These are phyloP conservation scores for Drepana falcataria DNA, from an alignment of 2,888 invertebrate species.

Conservation along the genomic window DNA sequence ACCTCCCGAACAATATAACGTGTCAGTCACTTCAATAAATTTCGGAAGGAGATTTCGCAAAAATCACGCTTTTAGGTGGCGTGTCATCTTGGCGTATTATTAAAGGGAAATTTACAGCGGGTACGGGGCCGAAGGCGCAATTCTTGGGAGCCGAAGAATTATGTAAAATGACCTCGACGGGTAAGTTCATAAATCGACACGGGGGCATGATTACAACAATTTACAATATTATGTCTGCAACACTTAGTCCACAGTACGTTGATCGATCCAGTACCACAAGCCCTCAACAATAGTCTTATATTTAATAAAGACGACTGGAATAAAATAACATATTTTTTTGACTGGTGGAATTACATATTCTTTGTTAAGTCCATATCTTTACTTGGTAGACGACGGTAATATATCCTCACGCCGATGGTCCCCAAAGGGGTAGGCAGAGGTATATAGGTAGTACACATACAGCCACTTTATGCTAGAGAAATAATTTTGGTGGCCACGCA, in stretches of 20 bases:
- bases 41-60: conserved; percentile 27
- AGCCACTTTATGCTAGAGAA: no score
- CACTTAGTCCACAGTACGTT: conserved; percentile 32
- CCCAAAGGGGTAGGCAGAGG: no score
- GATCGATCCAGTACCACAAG: background rate
- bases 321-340: no score
- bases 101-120: conserved; percentile 32
- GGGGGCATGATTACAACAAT: conserved; percentile 44
- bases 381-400: no score
- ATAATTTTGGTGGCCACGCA: no score
- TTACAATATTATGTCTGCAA: conserved; percentile 31
- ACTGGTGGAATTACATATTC: no score
- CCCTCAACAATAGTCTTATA: background rate
- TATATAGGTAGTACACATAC: no score
- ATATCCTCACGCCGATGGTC: no score
- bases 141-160: conserved; percentile 40
- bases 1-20: conserved; percentile 51
- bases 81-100: conserved; percentile 42
- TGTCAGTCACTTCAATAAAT: conserved; percentile 63
- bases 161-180: conserved; percentile 43
- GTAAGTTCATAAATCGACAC: conserved; percentile 49
- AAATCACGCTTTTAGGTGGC: conserved; percentile 32
- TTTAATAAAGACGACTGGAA: no score
- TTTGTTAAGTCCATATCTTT: no score
- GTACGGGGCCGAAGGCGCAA: conserved; percentile 17